Conservation (phyloP, 2,113 vertebrate genomes). For the Thomomys bottae region DNA sequence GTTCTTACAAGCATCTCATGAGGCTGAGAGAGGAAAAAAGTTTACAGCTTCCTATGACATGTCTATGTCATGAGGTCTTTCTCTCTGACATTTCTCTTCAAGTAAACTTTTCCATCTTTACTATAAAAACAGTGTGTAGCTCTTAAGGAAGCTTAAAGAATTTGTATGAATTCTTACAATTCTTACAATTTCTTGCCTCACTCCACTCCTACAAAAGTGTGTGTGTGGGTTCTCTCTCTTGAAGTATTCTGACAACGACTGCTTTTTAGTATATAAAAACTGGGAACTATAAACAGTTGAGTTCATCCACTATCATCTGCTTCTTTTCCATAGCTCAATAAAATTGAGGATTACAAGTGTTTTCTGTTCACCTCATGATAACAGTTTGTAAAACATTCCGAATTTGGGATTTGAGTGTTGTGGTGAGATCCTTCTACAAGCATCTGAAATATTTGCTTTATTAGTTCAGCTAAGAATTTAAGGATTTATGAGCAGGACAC, state of each 20-base stretch:
- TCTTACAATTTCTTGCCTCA: conserved; percentile 8
- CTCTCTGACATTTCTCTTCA: no score
- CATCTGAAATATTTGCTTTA: conserved; percentile 22
- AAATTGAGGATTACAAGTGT: neutral
- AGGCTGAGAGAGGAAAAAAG: neutral
- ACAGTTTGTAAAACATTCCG: conserved; percentile 16
- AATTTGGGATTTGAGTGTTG: conserved; percentile 41
- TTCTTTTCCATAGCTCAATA: conserved; percentile 41
- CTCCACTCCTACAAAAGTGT: neutral
- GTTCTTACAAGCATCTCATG: neutral
- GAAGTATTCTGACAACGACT: neutral
- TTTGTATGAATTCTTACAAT: conserved; percentile 7
- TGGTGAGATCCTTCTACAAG: conserved; percentile 26
- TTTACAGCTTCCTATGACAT: neutral
- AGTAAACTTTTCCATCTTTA: no score
- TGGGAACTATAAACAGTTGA: neutral
- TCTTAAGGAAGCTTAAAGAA: neutral
- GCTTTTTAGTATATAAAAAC: conserved; percentile 18
- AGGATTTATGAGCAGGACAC: conserved; percentile 41
- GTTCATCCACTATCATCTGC: neutral
- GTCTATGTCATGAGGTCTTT: no score
- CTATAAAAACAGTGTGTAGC: neutral
- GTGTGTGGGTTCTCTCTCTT: neutral
- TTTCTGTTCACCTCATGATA: neutral
- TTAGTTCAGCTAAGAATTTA: conserved; percentile 30